Conservation (phyloP, 2,797 vertebrate species). For the Peromyscus eremicus region DNA sequence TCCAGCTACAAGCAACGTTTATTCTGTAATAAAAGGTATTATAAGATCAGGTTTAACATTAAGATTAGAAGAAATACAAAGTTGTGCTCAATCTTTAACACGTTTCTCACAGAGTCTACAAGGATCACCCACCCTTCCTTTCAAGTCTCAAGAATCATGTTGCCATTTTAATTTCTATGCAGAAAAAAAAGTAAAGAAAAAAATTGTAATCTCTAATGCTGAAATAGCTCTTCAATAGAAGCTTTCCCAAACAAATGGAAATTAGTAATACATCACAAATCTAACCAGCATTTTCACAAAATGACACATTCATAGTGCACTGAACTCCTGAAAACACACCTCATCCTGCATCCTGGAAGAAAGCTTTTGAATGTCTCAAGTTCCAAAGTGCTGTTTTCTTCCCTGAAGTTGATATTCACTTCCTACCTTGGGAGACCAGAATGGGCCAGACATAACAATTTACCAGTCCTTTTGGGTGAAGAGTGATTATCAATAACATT, state of each 20-base stretch:
- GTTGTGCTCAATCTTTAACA: slow-evolving; percentile 2
- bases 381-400: background rate
- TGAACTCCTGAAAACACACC: slow-evolving; percentile 11
- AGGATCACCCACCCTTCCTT: background rate
- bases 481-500: background rate
- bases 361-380: slow-evolving; percentile 14
- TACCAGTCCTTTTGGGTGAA: background rate
- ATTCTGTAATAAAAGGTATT: slow-evolving; percentile 25
- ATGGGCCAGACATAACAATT: background rate
- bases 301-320: background rate
- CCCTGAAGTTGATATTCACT: background rate
- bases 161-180: slow-evolving; percentile 49
- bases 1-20: slow-evolving; percentile 62
- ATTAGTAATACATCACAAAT: slow-evolving; percentile 51
- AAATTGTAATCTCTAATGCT: background rate
- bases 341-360: background rate
- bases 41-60: slow-evolving; percentile 54
- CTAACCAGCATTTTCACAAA: slow-evolving; percentile 7
- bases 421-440: background rate
- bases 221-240: background rate
- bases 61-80: slow-evolving; percentile 40
- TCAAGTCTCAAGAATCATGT: slow-evolving; percentile 14
- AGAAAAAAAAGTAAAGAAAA: background rate
- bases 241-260: background rate
- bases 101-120: slow-evolving; percentile 15